phyloP scores from a whole-genome alignment of 2,888 invertebrate species.

The Xestia rhomboidea region DNA sequence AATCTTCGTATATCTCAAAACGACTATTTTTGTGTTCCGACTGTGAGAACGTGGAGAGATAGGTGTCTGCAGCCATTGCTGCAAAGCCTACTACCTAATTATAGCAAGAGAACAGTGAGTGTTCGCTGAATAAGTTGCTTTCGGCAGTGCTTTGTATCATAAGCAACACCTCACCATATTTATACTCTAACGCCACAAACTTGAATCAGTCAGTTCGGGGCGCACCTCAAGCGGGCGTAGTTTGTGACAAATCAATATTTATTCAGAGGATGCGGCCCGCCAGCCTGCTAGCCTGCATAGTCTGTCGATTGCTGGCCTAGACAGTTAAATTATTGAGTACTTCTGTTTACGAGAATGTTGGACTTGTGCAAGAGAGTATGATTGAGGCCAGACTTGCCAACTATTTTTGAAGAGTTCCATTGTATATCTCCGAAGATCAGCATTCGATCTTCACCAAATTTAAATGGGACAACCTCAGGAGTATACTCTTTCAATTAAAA shows the following conservation, averaged over 20 bases:
- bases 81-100: too few relatives aligned
- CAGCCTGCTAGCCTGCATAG: not conserved
- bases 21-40: too few relatives aligned
- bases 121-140: not conserved
- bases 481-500: too few relatives aligned
- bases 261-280: slow-evolving; percentile 59
- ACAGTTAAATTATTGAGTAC: slow-evolving; percentile 32
- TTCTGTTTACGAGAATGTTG: not conserved
- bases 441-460: too few relatives aligned
- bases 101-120: not conserved
- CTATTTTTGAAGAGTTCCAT: too few relatives aligned
- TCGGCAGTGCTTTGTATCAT: not conserved
- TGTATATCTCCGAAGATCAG: too few relatives aligned
- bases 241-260: slow-evolving; percentile 74
- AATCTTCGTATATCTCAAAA: too few relatives aligned
- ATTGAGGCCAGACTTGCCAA: too few relatives aligned
- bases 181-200: slow-evolving; percentile 11
- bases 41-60: too few relatives aligned
- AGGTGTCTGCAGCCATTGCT: too few relatives aligned
- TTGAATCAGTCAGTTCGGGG: slow-evolving; percentile 38
- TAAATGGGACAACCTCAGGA: too few relatives aligned
- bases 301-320: not conserved
- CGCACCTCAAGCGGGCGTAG: slow-evolving; percentile 37
- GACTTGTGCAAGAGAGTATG: not conserved
- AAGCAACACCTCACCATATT: slow-evolving; percentile 1